Evolutionary conservation across 1,140 invertebrate genomes (phyloP).

Genomic region (Phocides pigmalion): DNA sequence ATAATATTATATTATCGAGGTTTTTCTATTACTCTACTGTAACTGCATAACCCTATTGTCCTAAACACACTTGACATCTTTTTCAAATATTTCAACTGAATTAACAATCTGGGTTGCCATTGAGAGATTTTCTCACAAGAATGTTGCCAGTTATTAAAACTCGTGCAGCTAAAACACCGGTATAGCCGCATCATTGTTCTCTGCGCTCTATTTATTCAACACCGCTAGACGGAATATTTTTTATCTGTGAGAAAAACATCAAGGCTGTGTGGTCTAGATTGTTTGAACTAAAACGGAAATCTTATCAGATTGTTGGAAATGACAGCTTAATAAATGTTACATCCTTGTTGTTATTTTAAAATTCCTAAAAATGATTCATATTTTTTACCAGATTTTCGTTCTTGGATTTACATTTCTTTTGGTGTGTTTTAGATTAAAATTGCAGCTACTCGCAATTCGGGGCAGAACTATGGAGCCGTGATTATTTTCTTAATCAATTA

Average conservation of each 20-base stretch:
- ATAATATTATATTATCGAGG: not conserved
- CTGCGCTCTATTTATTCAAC: constrained; percentile 68
- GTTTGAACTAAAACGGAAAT: constrained; percentile 12
- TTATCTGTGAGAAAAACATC: constrained; percentile 37
- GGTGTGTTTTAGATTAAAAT: too few species aligned
- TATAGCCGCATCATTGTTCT: constrained; percentile 63
- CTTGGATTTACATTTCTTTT: too few species aligned
- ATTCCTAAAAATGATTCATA: too few species aligned
- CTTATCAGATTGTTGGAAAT: constrained; percentile 28
- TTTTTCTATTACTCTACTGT: too few species aligned
- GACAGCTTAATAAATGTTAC: not conserved
- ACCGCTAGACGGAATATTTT: constrained; percentile 49
- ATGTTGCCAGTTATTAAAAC: constrained; percentile 43
- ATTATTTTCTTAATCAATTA: too few species aligned
- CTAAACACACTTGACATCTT: too few species aligned
- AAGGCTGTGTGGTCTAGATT: constrained; percentile 33
- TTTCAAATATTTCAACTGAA: constrained; percentile 1
- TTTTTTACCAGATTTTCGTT: too few species aligned
- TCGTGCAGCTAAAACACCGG: constrained; percentile 46
- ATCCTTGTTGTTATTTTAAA: too few species aligned
- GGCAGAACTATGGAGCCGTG: too few species aligned
- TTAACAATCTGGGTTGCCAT: constrained; percentile 29
- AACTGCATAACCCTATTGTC: too few species aligned
- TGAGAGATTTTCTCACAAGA: constrained; percentile 49
- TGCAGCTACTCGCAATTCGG: too few species aligned